These are phyloP conservation scores for Hypena proboscidalis DNA, from an alignment of 2,888 invertebrate species.

Conservation along the genomic window DNA sequence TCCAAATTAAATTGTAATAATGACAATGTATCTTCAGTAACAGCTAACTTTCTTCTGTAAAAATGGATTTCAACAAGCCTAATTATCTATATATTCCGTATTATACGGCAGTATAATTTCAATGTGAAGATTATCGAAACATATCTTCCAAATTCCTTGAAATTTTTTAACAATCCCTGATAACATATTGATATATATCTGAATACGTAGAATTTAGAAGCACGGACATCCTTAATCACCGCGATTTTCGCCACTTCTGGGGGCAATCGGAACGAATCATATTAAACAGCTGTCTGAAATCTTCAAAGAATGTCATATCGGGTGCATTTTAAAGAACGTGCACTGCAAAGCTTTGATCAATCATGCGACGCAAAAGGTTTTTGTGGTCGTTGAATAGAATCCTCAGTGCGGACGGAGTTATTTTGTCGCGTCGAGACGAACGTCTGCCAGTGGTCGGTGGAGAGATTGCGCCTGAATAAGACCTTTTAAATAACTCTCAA, in stretches of 20 bases:
- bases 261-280: constrained; percentile 23
- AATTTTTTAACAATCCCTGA: too few species aligned
- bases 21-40: too few species aligned
- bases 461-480: constrained; percentile 71
- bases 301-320: constrained; percentile 39
- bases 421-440: constrained; percentile 66
- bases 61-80: too few species aligned
- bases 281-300: constrained; percentile 20
- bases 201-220: too few species aligned
- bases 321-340: constrained; percentile 68
- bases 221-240: too few species aligned
- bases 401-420: constrained; percentile 67
- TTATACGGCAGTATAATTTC: too few species aligned
- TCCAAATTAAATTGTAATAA: constrained; percentile 13
- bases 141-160: too few species aligned
- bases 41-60: too few species aligned
- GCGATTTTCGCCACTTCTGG: too few species aligned
- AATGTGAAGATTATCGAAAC: too few species aligned
- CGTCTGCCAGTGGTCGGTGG: constrained; percentile 64
- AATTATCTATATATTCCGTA: too few species aligned
- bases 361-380: constrained; percentile 78
- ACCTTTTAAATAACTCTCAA: constrained; percentile 68
- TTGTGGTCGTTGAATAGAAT: constrained; percentile 74
- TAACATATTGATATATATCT: too few species aligned
- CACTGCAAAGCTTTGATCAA: constrained; percentile 78